Percentiles rank a stretch among this genome's conserved stretches.
Conservation (phyloP, 2,888 invertebrate species). For the Apamea anceps region DNA sequence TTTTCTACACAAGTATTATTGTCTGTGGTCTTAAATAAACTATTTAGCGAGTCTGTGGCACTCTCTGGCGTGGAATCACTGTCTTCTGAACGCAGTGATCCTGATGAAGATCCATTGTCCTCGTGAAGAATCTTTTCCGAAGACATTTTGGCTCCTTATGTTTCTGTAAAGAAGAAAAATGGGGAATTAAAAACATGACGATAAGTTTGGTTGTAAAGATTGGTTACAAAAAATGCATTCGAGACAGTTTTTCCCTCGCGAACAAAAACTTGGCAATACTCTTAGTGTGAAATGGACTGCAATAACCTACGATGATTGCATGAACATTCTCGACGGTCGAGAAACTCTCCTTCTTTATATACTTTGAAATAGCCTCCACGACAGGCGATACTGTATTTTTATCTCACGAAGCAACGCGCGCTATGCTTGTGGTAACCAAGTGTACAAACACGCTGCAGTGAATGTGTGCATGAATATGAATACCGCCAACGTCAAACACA, state of each 20-base stretch:
- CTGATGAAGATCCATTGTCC: conserved; percentile 46
- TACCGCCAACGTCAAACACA: neutral
- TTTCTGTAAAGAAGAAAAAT: conserved; percentile 49
- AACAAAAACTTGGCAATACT: neutral
- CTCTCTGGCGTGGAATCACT: conserved; percentile 65
- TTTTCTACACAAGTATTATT: conserved; percentile 61
- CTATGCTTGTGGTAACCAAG: neutral
- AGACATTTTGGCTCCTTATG: conserved; percentile 46
- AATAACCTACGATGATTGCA: neutral
- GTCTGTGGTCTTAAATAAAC: conserved; percentile 69
- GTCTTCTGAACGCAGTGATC: conserved; percentile 61
- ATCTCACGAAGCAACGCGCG: no score
- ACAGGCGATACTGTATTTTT: neutral
- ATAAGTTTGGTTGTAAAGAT: neutral
- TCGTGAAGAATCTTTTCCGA: conserved; percentile 45
- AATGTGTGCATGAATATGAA: neutral
- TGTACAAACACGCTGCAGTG: neutral
- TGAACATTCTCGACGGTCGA: neutral
- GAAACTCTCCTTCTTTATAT: neutral
- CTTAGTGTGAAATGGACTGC: neutral
- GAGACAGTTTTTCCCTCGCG: neutral
- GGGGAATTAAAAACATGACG: neutral
- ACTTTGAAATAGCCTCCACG: neutral
- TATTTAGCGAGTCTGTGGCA: conserved; percentile 73
- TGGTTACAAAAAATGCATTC: no score